These are phyloP conservation scores for Diorhabda sublineata DNA, from an alignment of 1,140 invertebrate genomes.

Conservation along the genomic window DNA sequence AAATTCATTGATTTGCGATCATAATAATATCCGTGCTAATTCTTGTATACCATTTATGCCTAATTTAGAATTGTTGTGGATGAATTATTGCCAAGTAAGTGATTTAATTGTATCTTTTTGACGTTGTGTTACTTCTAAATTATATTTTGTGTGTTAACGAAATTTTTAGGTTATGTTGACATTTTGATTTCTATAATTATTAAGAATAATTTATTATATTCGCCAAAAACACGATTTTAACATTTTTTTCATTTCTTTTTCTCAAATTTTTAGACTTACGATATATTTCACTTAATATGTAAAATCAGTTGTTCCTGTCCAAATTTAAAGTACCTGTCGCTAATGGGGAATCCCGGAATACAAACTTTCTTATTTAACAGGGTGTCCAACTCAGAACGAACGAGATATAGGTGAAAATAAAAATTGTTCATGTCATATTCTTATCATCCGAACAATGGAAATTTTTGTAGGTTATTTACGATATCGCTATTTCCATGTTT, in stretches of 20 bases:
- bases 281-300: conserved; percentile 66
- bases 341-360: conserved; percentile 76
- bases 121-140: too few relatives aligned
- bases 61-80: conserved; percentile 67
- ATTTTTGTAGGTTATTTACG: conserved; percentile 58
- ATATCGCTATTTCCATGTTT: conserved; percentile 64
- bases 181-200: too few relatives aligned
- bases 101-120: background rate
- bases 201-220: too few relatives aligned
- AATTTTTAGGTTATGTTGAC: too few relatives aligned
- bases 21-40: conserved; percentile 63
- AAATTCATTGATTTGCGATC: conserved; percentile 63
- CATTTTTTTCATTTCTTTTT: too few relatives aligned
- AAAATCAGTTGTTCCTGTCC: conserved; percentile 62
- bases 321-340: conserved; percentile 61
- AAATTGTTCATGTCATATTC: background rate
- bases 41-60: conserved; percentile 64
- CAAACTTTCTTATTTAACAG: conserved; percentile 65
- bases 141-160: too few relatives aligned
- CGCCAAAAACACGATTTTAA: too few relatives aligned
- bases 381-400: conserved; percentile 68
- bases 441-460: background rate
- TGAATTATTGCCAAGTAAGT: conserved; percentile 66
- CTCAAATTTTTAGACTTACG: conserved; percentile 49
- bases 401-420: conserved; percentile 68